A percentile compares a stretch with the other conserved stretches of the same genome.
Evolutionary conservation across 2,113 vertebrate genomes (phyloP).

Genomic region (Mohoua ochrocephala): DNA sequence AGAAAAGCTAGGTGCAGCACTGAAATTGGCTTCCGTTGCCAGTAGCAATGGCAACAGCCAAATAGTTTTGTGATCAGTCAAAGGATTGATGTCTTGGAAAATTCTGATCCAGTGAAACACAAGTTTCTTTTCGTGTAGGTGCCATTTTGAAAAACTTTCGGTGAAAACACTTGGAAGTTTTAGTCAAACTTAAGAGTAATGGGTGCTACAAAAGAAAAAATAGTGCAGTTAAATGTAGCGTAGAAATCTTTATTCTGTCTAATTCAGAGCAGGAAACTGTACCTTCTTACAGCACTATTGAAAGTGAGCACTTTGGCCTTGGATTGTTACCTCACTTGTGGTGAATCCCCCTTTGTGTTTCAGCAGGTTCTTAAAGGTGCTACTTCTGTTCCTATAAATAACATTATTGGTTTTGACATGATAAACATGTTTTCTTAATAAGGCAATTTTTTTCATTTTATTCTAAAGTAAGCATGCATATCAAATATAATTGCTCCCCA

Average conservation of each 20-base stretch:
- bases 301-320: not conserved
- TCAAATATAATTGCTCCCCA: not conserved
- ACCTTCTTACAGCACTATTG: not conserved
- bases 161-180: not conserved
- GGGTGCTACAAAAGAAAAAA: not conserved
- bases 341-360: not conserved
- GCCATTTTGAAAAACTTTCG: not conserved
- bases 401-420: not conserved
- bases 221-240: not conserved
- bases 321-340: not conserved
- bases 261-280: not conserved
- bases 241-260: not conserved
- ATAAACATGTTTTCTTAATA: not conserved
- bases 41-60: not conserved
- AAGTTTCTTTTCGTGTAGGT: not conserved
- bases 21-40: not conserved
- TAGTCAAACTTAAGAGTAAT: not conserved
- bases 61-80: not conserved
- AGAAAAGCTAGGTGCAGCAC: not conserved
- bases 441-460: not conserved
- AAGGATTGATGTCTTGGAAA: not conserved
- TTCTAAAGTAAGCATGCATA: not conserved
- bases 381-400: not conserved
- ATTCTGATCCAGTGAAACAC: not conserved
- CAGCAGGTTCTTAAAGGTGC: not conserved